Conservation (phyloP, 2,113 vertebrate species). For the Aldabrachelys gigantea region DNA sequence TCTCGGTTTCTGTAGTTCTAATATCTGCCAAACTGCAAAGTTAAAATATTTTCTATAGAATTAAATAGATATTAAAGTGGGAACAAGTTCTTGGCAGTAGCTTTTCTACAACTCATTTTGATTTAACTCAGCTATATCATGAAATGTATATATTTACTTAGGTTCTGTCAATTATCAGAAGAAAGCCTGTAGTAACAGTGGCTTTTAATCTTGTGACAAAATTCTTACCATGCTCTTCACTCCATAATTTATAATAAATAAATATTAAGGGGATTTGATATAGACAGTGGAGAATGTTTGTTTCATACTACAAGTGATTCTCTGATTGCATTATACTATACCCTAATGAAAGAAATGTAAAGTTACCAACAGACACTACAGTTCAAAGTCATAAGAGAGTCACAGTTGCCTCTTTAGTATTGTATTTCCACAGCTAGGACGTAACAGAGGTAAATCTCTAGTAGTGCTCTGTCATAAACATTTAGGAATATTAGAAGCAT, state of each 20-base stretch:
- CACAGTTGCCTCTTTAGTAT: background rate
- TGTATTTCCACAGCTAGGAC: background rate
- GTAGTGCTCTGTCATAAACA: background rate
- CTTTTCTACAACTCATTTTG: background rate
- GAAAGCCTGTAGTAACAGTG: background rate
- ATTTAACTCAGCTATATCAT: background rate
- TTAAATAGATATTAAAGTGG: background rate
- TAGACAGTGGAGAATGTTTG: background rate
- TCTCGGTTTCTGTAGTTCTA: background rate
- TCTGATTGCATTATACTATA: background rate
- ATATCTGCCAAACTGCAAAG: background rate
- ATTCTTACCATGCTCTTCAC: background rate
- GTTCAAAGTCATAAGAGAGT: background rate
- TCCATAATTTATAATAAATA: background rate
- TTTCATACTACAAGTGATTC: background rate
- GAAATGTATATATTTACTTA: background rate
- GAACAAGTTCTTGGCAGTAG: background rate
- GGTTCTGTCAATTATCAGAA: background rate
- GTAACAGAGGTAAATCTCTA: background rate
- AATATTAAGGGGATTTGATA: background rate
- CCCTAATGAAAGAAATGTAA: background rate
- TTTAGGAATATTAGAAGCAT: background rate
- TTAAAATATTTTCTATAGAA: background rate
- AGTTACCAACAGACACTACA: background rate
- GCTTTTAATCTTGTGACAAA: background rate